Evolutionary conservation across 2,797 vertebrate genomes (phyloP).

Genomic region (Pseudochirops cupreus): DNA sequence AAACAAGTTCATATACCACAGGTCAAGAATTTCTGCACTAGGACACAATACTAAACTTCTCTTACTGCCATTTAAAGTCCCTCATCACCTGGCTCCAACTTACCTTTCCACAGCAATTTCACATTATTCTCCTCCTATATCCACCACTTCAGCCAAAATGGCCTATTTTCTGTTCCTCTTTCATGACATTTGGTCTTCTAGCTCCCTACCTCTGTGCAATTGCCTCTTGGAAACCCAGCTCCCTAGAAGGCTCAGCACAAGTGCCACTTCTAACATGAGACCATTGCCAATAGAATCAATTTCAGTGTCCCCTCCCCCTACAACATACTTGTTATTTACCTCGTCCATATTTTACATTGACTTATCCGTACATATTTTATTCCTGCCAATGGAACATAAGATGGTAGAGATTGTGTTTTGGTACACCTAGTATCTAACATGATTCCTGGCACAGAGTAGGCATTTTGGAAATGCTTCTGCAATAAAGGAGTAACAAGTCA

Average conservation of each 20-base stretch:
- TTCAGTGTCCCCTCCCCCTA: neutral
- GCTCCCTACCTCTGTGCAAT: neutral
- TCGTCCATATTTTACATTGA: neutral
- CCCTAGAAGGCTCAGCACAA: neutral
- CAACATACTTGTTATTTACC: neutral
- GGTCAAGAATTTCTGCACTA: neutral
- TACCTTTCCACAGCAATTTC: neutral
- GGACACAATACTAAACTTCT: neutral
- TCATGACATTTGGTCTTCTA: neutral
- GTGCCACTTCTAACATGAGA: neutral
- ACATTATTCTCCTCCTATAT: too few species aligned
- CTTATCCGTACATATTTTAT: neutral
- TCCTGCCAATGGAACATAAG: neutral
- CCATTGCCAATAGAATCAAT: too few species aligned
- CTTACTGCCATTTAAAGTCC: neutral
- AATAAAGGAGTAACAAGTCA: neutral
- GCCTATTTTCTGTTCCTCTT: too few species aligned
- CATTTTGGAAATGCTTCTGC: neutral
- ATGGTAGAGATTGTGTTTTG: neutral
- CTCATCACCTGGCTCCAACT: neutral
- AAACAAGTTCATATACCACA: neutral
- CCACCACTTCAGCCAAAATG: too few species aligned
- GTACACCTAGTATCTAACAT: neutral
- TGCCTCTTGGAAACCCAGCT: neutral
- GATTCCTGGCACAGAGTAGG: neutral